A percentile compares a stretch with the other conserved stretches of the same genome.
Evolutionary conservation across 2,113 vertebrate species (phyloP).

Genomic region (Phaethon lepturus): DNA sequence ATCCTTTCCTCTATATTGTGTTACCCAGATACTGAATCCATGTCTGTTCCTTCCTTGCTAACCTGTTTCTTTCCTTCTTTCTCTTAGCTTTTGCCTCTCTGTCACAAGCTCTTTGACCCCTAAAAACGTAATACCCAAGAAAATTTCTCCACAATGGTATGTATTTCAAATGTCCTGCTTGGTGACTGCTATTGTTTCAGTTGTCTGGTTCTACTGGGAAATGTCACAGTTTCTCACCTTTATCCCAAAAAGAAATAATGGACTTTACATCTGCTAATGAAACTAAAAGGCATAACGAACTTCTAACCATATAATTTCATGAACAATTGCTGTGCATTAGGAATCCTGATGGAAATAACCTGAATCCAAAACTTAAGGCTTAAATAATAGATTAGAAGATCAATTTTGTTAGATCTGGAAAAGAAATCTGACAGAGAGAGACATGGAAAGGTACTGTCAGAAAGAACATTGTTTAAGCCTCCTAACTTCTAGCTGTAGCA

Average conservation of each 20-base stretch:
- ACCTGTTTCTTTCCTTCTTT: not conserved
- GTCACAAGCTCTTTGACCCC: not conserved
- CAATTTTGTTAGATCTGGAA: not conserved
- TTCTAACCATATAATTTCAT: not conserved
- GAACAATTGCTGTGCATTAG: constrained; percentile 21
- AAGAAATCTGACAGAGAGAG: not conserved
- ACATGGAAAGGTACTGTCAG: not conserved
- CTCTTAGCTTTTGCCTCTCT: not conserved
- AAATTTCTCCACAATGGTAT: not conserved
- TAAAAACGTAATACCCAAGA: not conserved
- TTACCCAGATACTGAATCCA: not conserved
- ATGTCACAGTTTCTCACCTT: not conserved
- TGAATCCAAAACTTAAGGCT: not conserved
- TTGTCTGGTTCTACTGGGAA: not conserved
- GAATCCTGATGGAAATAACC: constrained; percentile 54
- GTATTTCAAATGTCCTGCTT: not conserved
- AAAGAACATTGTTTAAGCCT: not conserved
- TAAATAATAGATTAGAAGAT: not conserved
- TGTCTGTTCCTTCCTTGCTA: not conserved
- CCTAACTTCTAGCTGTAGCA: not conserved
- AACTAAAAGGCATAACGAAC: not conserved
- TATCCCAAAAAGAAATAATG: not conserved
- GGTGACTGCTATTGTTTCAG: not conserved
- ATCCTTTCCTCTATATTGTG: not conserved
- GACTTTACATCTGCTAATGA: not conserved